These are phyloP conservation scores for Saccostrea cuccullata DNA, from an alignment of 1,140 invertebrate species.

Conservation along the genomic window DNA sequence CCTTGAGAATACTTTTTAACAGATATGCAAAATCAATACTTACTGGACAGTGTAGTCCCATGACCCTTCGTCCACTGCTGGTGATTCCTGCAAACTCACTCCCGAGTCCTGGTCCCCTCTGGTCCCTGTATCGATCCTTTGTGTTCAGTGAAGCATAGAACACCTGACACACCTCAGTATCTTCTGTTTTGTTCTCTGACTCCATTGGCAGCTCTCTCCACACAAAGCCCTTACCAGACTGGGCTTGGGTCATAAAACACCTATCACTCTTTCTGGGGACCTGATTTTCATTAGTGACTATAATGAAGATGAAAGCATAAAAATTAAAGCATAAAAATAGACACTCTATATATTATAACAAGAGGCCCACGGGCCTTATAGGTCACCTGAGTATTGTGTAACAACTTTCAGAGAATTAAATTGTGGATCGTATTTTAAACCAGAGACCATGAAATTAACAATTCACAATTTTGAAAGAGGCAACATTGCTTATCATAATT, in stretches of 20 bases:
- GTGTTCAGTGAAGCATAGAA: slow-evolving; percentile 97
- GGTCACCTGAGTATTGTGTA: too few relatives aligned
- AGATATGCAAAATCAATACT: background rate
- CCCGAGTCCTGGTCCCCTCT: slow-evolving; percentile 85
- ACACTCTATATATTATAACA: background rate
- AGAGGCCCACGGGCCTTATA: too few relatives aligned
- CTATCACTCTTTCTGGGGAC: background rate
- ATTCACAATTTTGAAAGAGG: too few relatives aligned
- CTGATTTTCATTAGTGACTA: background rate
- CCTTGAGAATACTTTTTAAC: too few relatives aligned
- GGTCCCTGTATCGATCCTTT: slow-evolving; percentile 90
- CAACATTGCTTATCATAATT: too few relatives aligned
- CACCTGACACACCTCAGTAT: slow-evolving; percentile 79
- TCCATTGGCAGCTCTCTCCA: background rate
- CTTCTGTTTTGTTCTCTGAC: background rate
- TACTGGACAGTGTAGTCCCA: slow-evolving; percentile 83
- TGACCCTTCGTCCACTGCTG: slow-evolving; percentile 87
- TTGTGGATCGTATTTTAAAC: too few relatives aligned
- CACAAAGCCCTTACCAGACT: background rate
- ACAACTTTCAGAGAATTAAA: too few relatives aligned
- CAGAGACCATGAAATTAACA: too few relatives aligned
- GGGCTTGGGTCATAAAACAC: background rate
- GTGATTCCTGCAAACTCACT: slow-evolving; percentile 92
- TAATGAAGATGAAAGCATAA: background rate
- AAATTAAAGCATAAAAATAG: background rate